Percentiles rank a stretch among this genome's conserved stretches.
phyloP scores from a whole-genome alignment of 2,888 invertebrate species.

The Cenopis cana region DNA sequence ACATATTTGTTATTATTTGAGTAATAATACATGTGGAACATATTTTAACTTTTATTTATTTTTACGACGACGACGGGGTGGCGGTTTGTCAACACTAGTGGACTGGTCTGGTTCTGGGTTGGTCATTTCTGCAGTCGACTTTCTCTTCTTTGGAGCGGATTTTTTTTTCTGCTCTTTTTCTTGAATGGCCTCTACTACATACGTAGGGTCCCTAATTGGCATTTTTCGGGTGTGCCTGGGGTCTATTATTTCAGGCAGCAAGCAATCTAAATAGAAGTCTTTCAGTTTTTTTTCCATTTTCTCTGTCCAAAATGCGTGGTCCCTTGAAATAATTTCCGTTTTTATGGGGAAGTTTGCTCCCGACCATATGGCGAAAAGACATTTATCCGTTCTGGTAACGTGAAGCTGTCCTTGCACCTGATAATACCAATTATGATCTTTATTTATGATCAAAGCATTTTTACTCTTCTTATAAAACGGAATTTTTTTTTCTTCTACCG shows the following conservation, averaged over 20 bases:
- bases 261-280: not conserved
- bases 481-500: not conserved
- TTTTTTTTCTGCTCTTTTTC: not conserved
- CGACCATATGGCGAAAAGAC: not conserved
- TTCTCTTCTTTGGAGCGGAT: not conserved
- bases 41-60: no score
- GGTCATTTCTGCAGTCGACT: not conserved
- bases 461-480: not conserved
- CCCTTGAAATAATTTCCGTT: not conserved
- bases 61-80: no score
- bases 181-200: not conserved
- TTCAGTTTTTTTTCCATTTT: not conserved
- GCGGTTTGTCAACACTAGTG: no score
- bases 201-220: not conserved
- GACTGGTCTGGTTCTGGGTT: no score
- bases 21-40: no score
- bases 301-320: not conserved
- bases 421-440: not conserved
- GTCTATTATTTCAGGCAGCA: not conserved
- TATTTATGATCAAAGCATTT: not conserved
- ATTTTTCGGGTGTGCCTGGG: not conserved
- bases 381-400: not conserved
- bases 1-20: no score
- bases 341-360: not conserved
- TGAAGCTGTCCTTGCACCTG: slow-evolving; percentile 6